Conservation (phyloP, 2,113 vertebrate genomes). For the Promerops cafer region DNA sequence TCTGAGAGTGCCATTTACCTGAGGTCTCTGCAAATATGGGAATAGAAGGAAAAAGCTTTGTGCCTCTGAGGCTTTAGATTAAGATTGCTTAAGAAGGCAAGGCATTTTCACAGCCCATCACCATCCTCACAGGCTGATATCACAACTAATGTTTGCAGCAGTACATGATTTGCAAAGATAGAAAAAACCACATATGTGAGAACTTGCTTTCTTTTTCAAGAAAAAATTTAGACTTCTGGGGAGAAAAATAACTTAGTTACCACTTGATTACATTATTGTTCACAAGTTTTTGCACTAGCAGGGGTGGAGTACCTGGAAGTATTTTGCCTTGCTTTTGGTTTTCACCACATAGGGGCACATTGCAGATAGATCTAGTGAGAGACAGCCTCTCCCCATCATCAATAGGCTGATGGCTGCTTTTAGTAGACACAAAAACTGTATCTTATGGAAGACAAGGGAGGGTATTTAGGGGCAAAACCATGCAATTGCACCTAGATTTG, state of each 20-base stretch:
- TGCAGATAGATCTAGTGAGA: not conserved
- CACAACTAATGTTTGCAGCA: not conserved
- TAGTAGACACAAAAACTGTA: not conserved
- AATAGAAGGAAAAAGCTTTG: not conserved
- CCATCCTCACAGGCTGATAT: not conserved
- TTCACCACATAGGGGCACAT: not conserved
- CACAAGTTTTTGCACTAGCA: not conserved
- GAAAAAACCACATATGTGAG: not conserved
- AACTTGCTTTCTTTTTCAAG: not conserved
- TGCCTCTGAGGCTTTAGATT: not conserved
- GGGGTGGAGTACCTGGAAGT: not conserved
- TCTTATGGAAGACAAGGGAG: not conserved
- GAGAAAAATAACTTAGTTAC: not conserved
- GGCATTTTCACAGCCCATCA: not conserved
- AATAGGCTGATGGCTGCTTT: not conserved
- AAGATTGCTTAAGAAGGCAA: not conserved
- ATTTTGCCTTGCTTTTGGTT: not conserved
- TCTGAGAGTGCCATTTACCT: not conserved
- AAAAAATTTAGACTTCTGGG: not conserved
- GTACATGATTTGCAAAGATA: not conserved
- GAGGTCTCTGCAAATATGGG: not conserved
- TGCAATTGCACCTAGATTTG: not conserved
- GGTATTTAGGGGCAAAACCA: not conserved
- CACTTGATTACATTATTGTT: not conserved
- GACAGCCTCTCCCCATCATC: not conserved